Evolutionary conservation across 2,888 invertebrate genomes (phyloP).

Genomic region (Nomada ferruginata): DNA sequence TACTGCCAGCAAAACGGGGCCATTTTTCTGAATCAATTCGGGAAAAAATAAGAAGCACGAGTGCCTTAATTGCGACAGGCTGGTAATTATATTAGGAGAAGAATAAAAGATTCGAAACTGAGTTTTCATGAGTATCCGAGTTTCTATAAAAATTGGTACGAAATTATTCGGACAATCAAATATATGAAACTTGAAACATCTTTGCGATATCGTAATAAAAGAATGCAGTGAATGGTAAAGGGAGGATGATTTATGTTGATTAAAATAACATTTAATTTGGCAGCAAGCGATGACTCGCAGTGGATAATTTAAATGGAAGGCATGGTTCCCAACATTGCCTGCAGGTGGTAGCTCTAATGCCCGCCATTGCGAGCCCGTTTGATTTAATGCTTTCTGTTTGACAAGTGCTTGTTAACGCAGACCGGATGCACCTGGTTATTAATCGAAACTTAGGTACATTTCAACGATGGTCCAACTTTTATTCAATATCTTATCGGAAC

Average conservation of each 20-base stretch:
- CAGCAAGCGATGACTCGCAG: slow-evolving; percentile 10
- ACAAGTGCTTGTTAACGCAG: slow-evolving; percentile 19
- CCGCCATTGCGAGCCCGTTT: slow-evolving; percentile 21
- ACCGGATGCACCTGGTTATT: slow-evolving; percentile 14
- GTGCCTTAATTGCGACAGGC: slow-evolving; percentile 49
- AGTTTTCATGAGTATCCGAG: neutral
- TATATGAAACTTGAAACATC: too few species aligned
- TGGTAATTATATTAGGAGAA: slow-evolving; percentile 45
- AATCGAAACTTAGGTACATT: slow-evolving; percentile 21
- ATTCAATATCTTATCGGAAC: neutral
- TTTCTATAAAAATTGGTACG: neutral
- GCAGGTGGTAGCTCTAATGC: slow-evolving; percentile 26
- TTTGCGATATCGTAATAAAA: neutral
- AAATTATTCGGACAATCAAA: neutral
- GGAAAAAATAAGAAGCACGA: slow-evolving; percentile 33
- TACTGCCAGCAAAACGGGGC: slow-evolving; percentile 62
- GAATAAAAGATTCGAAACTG: neutral
- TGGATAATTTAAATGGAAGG: slow-evolving; percentile 11
- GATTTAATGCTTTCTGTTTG: slow-evolving; percentile 38
- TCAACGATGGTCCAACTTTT: neutral
- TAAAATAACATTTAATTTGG: neutral
- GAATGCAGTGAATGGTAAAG: too few species aligned
- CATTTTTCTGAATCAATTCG: slow-evolving; percentile 49
- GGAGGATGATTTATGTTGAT: neutral
- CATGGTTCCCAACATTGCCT: neutral